These are phyloP conservation scores for Cardiocondyla obscurior DNA, from an alignment of 1,140 invertebrate genomes.

Conservation along the genomic window DNA sequence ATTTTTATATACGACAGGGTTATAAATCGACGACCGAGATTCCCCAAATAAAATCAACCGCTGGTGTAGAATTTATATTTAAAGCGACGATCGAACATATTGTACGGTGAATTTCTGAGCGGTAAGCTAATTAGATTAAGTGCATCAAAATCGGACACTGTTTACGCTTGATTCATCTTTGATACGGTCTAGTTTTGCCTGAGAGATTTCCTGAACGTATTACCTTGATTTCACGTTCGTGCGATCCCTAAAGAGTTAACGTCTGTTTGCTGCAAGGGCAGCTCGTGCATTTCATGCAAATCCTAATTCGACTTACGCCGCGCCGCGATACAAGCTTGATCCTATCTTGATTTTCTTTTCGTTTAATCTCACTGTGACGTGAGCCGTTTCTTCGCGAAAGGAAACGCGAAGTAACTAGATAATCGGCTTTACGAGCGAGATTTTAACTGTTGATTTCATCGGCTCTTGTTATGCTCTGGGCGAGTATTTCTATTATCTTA, in stretches of 20 bases:
- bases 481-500: not conserved
- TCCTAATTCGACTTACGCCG: slow-evolving; percentile 29
- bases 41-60: slow-evolving; percentile 11
- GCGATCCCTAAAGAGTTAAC: slow-evolving; percentile 11
- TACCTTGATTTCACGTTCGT: slow-evolving; percentile 28
- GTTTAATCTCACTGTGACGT: slow-evolving; percentile 43
- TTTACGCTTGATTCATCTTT: slow-evolving; percentile 13
- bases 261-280: slow-evolving; percentile 17
- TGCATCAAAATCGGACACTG: not conserved
- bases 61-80: slow-evolving; percentile 6
- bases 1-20: not conserved
- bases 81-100: not conserved
- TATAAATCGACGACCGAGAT: slow-evolving; percentile 8
- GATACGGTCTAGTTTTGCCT: slow-evolving; percentile 11
- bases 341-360: slow-evolving; percentile 31
- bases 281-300: slow-evolving; percentile 35
- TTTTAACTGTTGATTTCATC: slow-evolving; percentile 43
- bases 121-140: slow-evolving; percentile 13
- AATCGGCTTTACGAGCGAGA: slow-evolving; percentile 23
- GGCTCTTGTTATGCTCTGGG: not conserved
- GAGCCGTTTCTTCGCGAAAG: slow-evolving; percentile 21
- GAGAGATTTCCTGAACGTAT: slow-evolving; percentile 22
- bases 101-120: not conserved
- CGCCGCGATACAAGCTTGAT: slow-evolving; percentile 37
- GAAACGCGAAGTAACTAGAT: slow-evolving; percentile 37